Evolutionary conservation across 1,140 invertebrate species (phyloP).

Genomic region (Aradophagus sp.): DNA sequence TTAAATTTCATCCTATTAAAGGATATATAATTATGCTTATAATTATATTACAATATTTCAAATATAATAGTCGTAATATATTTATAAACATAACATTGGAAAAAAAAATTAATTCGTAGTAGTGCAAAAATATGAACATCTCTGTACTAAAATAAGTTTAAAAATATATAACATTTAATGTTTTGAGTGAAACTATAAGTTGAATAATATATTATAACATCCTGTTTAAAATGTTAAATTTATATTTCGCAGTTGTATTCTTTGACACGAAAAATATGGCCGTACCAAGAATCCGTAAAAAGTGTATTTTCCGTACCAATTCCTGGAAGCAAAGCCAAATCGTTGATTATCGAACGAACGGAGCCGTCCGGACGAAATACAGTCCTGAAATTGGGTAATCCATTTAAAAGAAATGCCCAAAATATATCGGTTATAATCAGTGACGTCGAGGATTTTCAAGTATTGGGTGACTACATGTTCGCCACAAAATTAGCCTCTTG

Average conservation of each 20-base stretch:
- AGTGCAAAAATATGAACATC: too few species aligned
- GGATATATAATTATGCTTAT: too few species aligned
- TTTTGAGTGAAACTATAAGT: too few species aligned
- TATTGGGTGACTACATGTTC: constrained; percentile 90
- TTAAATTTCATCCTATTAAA: too few species aligned
- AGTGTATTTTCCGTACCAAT: constrained; percentile 75
- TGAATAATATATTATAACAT: too few species aligned
- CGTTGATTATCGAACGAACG: constrained; percentile 82
- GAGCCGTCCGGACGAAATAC: constrained; percentile 79
- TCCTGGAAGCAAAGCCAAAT: constrained; percentile 59
- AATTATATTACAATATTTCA: too few species aligned
- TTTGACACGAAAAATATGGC: background rate
- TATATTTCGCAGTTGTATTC: constrained; percentile 24
- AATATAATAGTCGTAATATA: too few species aligned
- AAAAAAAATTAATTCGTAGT: too few species aligned
- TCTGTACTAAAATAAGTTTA: too few species aligned
- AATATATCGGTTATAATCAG: constrained; percentile 77
- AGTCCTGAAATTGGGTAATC: constrained; percentile 77
- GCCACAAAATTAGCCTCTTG: constrained; percentile 74
- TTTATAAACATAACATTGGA: too few species aligned
- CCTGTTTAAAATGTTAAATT: constrained; percentile 6
- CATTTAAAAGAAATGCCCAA: constrained; percentile 60
- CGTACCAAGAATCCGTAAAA: constrained; percentile 78
- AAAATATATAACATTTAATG: too few species aligned
- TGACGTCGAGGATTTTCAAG: constrained; percentile 86